Evolutionary conservation across 2,888 invertebrate species (phyloP), one percentile per base, ranked within the genome.

Genomic region (Netelia melanura): DNA sequence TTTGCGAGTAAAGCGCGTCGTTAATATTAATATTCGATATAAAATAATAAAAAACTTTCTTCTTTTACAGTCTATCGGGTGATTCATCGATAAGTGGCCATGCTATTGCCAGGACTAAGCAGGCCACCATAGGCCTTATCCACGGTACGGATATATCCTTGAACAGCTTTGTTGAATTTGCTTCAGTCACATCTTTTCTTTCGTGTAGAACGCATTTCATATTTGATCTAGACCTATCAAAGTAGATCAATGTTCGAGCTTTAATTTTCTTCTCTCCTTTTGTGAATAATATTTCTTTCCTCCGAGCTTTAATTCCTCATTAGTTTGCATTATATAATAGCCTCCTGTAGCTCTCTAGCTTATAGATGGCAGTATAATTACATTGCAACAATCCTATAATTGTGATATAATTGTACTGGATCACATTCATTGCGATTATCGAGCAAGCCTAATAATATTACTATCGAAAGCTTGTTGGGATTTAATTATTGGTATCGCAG

Each of bases 121-220:
- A 52, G n/a, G 52, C 52, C n/a, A n/a, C n/a, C 52, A 52, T 52
- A 52, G 52, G n/a, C 30, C 52, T 52, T 52, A 52, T 52, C 52
- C 52, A 52, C 52, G 52, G 52, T 52, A 52, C 11, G 52, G 52
- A n/a, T 52, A 52, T 52, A 14, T 52, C 52, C 14, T 30, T 30
- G 52, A 11, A 14, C n/a, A 52, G 52, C 52, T 14, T 52, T 52
- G 52, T n/a, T 52, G 11, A 11, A 11, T 52, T 52, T 5, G 52
- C 52, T 52, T 52, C n/a, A 52, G 11, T 52, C n/a, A 52, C 52
- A 30, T 30, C 52, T 2, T n/a, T 52, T 2, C 52, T 17, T 17
- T 17, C 17, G 6, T 30, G 30, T 30, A 30, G 30, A 30, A 30
- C 0, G 5, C 30, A 30, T 30, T 30, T 30, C 6, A 30, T 30